Base-by-base conservation (phyloP, 2,888 invertebrate genomes). In the Hyalella azteca region DNA sequence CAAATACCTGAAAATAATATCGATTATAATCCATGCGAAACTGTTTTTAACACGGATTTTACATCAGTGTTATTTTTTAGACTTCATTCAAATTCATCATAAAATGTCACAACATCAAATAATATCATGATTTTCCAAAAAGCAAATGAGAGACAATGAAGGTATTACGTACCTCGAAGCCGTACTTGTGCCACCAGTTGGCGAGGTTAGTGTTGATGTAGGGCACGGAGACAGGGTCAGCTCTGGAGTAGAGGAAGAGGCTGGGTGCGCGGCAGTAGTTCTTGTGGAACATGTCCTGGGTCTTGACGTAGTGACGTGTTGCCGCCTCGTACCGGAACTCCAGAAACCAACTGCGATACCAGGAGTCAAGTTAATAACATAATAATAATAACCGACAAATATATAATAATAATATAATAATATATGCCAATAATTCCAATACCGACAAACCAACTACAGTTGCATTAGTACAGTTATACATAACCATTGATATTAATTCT, bases 201-300 rank as follows among this genome's bases (percentile, higher is more conserved):
- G 91, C 91, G 1, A 93, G 93, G 83, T 91, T 89, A 82, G 91
- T 89, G 87, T 95, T 95, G 85, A 93, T 93, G 0, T 88, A 86
- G 82, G 92, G 91, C 0, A 93, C 91, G 2, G 95, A 95, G 26
- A 97, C 93, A 0, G 93, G 92, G 88, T 95, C 95, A 22, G 91
- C 90, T 85, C 92, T 86, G 3, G 90, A 89, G 79, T 93, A 90
- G 78, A 94, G 90, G 88, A 95, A 91, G 84, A 95, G 88, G 0
- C 93, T 92, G 2, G 96, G 96, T 50, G 92, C 91, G 85, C 90
- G 91, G 78, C 95, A 91, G 78, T 92, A 88, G 86, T 93, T 94
- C 9, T 92, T 91, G 87, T 95, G 94, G 89, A 95, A 96, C 89
- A 93, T 90, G 87, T 93, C 93, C 86, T 94, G 94, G 11, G 95